A percentile compares a stretch with the other conserved stretches of the same genome.
These are phyloP conservation scores for Melozone crissalis DNA, from an alignment of 2,113 vertebrate species.

Conservation along the genomic window DNA sequence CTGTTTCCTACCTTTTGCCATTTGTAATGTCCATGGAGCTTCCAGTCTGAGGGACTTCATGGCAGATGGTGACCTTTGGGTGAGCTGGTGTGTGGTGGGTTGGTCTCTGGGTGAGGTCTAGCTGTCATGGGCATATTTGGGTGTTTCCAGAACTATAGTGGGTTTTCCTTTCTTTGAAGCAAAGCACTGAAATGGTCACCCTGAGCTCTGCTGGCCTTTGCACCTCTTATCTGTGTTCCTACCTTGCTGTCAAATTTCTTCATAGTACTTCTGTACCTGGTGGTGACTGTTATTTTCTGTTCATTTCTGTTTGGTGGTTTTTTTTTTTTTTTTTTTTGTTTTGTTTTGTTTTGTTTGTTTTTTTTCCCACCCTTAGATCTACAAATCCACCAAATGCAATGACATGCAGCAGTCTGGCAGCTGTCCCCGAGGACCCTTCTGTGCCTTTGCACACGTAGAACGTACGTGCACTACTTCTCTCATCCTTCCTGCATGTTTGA, in stretches of 20 bases:
- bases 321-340: background rate
- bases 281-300: background rate
- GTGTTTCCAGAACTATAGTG: background rate
- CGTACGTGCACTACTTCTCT: slow-evolving; percentile 79
- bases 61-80: slow-evolving; percentile 25
- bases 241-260: background rate
- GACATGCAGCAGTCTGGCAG: slow-evolving; percentile 97
- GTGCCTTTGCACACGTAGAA: slow-evolving; percentile 97
- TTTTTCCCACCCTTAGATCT: slow-evolving; percentile 80
- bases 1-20: background rate
- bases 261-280: background rate
- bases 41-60: background rate
- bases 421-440: slow-evolving; percentile 98
- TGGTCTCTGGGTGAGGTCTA: slow-evolving; percentile 5
- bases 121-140: background rate
- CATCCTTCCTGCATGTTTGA: background rate
- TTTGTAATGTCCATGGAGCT: slow-evolving; percentile 11
- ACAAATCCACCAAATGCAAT: slow-evolving; percentile 98
- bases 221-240: background rate
- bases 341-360: background rate
- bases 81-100: background rate
- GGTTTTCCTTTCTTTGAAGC: slow-evolving; percentile 20
- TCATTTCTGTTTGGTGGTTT: background rate
- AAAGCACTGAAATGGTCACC: background rate
- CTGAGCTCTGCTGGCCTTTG: slow-evolving; percentile 25